Base-by-base conservation (phyloP, 2,797 vertebrate genomes). In the Bradypodion ventrale region DNA sequence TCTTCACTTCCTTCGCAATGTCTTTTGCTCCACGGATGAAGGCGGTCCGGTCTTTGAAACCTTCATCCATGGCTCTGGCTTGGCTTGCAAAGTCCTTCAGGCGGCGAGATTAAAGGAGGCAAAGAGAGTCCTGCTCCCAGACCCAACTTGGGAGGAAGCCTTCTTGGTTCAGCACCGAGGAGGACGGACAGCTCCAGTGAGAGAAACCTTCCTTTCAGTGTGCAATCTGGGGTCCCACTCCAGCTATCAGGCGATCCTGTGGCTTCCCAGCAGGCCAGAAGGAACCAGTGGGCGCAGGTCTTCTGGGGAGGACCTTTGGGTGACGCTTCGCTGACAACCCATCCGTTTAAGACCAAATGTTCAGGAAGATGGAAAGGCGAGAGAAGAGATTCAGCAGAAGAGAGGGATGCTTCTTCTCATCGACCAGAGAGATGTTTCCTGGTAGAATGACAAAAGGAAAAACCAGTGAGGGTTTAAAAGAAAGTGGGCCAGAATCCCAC, bases 21-120 rank as follows among this genome's bases (percentile, higher is more conserved):
- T 99, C 98, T 92, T 99, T 99, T 87, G 98, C 98, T 0, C 98
- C 98, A 2, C 98, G 97, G 94, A 99, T 97, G 94, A 99, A 98
- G 46, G 98, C 98, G 8, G 97, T 96, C 86, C 98, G 96, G 90
- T 99, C 98, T 91, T 97, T 95, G 95, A 98, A 98, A 35, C 95
- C 95, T 79, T 99, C 98, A 1, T 99, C 98, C 98, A 99, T 99
- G 93, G 63, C n/a, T 69, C 32, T 2, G 29, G 13, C 21, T 74
- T 7, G 1, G 37, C 23, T 8, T 1, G 7, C 21, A 5, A n/a
- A 9, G 21, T 25, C 44, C 42, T n/a, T 68, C n/a, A 7, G 70
- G 25, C 5, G 9, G 37, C 8, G 19, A n/a, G 2, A n/a, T 25
- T 1, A 42, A 7, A 59, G 21, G 21, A 9, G 72, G 44, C 29